Evolutionary conservation across 2,797 vertebrate species (phyloP), one percentile per base, ranked within the genome.

Genomic region (Molossus molossus): DNA sequence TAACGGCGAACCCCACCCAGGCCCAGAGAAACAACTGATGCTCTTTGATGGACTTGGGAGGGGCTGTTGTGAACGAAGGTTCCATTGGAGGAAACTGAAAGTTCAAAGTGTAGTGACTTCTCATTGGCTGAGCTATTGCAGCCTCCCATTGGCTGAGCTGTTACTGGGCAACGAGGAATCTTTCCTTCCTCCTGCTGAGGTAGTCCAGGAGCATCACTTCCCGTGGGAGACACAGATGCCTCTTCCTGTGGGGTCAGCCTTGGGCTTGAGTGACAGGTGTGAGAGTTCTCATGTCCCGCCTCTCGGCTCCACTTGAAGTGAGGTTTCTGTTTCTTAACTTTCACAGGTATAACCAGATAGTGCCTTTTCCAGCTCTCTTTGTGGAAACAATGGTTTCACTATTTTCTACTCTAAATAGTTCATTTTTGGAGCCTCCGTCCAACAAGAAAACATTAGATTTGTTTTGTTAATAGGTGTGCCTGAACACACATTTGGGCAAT

Each of bases 361-460:
- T 40, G 23, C 57, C 90, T 89, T 92, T 40, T 80, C 86, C 76
- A 90, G 57, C 15, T 95, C 25, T 55, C 60, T 17, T 7, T 18
- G 18, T 87, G 60, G 50, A 88, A 96, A 77, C 25, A 62, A n/a
- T 29, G 8, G 69, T 76, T 85, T 80, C 21, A 75, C 60, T 40
- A 27, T 87, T 92, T 90, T 88, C 58, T 40, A 75, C 37, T 95
- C n/a, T 77, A 82, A 89, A 72, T 62, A 67, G 48, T 83, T 79
- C 81, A 33, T 70, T 94, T 92, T 80, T 70, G 57, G 37, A 75
- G n/a, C 23, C 14, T 6, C 29, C 8, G 50, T 70, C 69, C 91
- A 92, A 40, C 6, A 40, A 53, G 82, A 70, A 83, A 83, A 72
- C 83, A 73, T 12, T 1, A 17, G 55, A 27, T 9, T 15, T 60